These are phyloP conservation scores for Polydesmus complanatus DNA, from an alignment of 2,888 invertebrate genomes.

Conservation along the genomic window DNA sequence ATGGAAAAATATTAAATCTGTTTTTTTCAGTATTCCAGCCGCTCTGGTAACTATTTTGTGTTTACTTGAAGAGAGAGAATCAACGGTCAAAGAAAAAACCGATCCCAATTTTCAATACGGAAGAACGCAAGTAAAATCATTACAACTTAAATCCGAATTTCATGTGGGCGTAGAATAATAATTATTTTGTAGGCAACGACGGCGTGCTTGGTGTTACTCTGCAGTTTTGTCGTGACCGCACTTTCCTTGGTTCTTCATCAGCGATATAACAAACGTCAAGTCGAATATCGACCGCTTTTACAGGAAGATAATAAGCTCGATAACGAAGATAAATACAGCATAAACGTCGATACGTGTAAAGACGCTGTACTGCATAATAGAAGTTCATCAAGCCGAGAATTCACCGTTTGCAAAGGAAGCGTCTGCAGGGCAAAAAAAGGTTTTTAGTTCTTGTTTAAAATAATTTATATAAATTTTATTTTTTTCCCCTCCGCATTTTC, in stretches of 20 bases:
- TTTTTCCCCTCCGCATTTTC: not conserved
- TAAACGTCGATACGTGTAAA: constrained; percentile 3
- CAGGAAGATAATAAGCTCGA: constrained; percentile 36
- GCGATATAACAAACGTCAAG: constrained; percentile 51
- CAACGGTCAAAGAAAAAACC: constrained; percentile 43
- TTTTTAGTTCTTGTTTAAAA: constrained; percentile 1
- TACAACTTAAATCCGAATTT: not conserved
- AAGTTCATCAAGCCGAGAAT: not conserved
- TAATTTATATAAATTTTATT: not conserved
- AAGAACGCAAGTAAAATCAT: constrained; percentile 47
- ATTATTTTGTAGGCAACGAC: constrained; percentile 20
- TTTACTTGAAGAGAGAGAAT: constrained; percentile 38
- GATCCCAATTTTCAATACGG: constrained; percentile 66
- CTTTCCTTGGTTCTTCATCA: constrained; percentile 71
- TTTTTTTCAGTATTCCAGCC: constrained; percentile 38
- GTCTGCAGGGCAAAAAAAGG: constrained; percentile 13
- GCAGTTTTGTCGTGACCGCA: constrained; percentile 50
- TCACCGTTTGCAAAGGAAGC: constrained; percentile 11
- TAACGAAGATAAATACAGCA: constrained; percentile 33
- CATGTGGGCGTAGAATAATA: not conserved
- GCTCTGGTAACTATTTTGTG: constrained; percentile 52
- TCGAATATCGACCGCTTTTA: constrained; percentile 39
- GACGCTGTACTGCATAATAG: not conserved
- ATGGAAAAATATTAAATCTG: not conserved
- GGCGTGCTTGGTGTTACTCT: constrained; percentile 23